Conservation (phyloP, 2,113 vertebrate species). For the Callopanchax toddi region DNA sequence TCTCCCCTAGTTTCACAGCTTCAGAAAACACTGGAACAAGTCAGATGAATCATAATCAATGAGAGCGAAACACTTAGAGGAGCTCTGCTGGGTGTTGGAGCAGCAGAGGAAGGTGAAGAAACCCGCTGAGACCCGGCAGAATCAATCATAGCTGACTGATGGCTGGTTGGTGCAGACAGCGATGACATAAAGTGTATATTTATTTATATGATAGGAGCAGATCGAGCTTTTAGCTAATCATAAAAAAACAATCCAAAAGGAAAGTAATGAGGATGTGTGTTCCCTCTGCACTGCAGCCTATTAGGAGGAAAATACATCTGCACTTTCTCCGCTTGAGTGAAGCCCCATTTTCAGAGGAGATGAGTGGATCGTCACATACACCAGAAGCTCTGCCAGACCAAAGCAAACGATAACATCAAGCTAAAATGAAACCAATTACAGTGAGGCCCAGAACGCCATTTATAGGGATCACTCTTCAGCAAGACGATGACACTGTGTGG, state of each 20-base stretch:
- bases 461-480: slow-evolving; percentile 26
- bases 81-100: slow-evolving; percentile 11
- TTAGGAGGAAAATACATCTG: slow-evolving; percentile 17
- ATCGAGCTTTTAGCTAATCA: neutral
- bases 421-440: slow-evolving; percentile 30
- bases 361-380: slow-evolving; percentile 11
- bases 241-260: slow-evolving; percentile 15
- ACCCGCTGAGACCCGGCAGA: slow-evolving; percentile 28
- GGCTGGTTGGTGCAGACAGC: slow-evolving; percentile 15
- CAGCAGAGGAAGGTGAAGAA: slow-evolving; percentile 30
- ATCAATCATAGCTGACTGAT: slow-evolving; percentile 31
- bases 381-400: slow-evolving; percentile 9
- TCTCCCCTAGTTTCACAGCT: neutral
- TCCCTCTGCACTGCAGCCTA: slow-evolving; percentile 12
- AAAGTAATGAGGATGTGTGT: slow-evolving; percentile 24
- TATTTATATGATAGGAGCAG: neutral
- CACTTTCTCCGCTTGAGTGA: slow-evolving; percentile 14
- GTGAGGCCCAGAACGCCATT: slow-evolving; percentile 8
- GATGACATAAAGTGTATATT: neutral
- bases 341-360: slow-evolving; percentile 5
- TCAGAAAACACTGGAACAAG: neutral
- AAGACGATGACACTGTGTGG: slow-evolving; percentile 11
- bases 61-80: slow-evolving; percentile 21
- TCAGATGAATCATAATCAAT: slow-evolving; percentile 16
- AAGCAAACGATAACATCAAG: slow-evolving; percentile 39